phyloP scores from a whole-genome alignment of 2,888 invertebrate species.

The Lasioglossum lativentre region DNA sequence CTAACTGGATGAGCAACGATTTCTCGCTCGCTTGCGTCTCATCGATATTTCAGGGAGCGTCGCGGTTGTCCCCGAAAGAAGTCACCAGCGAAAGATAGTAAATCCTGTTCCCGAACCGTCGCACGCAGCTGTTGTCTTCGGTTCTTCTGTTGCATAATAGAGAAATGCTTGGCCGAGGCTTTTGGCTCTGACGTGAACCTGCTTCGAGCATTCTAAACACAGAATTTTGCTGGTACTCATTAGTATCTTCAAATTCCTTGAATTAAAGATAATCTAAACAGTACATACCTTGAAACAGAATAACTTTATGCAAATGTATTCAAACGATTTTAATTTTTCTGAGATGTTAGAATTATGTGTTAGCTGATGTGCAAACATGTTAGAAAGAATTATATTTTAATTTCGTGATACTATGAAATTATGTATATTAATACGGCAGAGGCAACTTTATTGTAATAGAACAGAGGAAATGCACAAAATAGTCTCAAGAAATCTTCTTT shows the following conservation, averaged over 20 bases:
- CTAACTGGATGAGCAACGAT: constrained; percentile 48
- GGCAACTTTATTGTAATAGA: too few species aligned
- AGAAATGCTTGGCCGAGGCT: constrained; percentile 43
- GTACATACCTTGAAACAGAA: neutral
- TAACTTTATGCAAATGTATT: too few species aligned
- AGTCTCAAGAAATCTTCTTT: too few species aligned
- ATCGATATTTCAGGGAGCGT: constrained; percentile 56
- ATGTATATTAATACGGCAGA: too few species aligned
- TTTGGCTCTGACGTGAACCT: constrained; percentile 56
- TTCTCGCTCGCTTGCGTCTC: constrained; percentile 40
- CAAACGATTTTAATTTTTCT: too few species aligned
- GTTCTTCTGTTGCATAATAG: constrained; percentile 66
- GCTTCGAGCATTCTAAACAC: neutral
- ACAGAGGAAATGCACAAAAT: too few species aligned
- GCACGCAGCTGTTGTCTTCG: constrained; percentile 56
- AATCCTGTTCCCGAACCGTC: constrained; percentile 61
- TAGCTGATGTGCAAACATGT: neutral
- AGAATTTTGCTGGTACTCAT: constrained; percentile 14
- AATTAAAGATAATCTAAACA: neutral
- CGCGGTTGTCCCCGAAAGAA: constrained; percentile 47
- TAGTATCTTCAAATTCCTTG: neutral
- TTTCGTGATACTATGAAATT: neutral
- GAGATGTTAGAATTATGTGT: too few species aligned
- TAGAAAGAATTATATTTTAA: neutral
- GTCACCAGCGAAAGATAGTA: constrained; percentile 56